Conservation (phyloP, 2,113 vertebrate species). For the Oreochromis spilurus region DNA sequence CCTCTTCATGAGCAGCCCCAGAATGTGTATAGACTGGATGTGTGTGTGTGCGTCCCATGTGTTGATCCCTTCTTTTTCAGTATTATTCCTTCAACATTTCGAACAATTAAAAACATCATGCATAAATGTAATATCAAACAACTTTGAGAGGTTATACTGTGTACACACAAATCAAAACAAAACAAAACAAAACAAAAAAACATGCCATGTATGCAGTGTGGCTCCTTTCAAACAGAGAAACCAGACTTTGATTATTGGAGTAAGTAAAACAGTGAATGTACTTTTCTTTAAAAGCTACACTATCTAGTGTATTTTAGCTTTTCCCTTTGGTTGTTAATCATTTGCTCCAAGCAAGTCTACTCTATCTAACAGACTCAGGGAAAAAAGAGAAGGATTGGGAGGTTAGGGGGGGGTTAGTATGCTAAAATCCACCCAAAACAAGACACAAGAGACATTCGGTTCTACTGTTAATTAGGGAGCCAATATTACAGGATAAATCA, state of each 20-base stretch:
- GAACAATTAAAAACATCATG: background rate
- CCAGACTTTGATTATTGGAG: background rate
- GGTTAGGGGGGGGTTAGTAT: slow-evolving; percentile 54
- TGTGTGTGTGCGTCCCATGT: slow-evolving; percentile 23
- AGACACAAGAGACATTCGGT: slow-evolving; percentile 61
- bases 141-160: background rate
- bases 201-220: background rate
- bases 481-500: slow-evolving; percentile 73
- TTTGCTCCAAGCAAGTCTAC: slow-evolving; percentile 54
- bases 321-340: slow-evolving; percentile 59
- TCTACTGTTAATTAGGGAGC: slow-evolving; percentile 70
- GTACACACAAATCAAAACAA: background rate
- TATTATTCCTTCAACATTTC: background rate
- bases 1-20: slow-evolving; percentile 34
- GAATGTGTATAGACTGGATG: slow-evolving; percentile 12
- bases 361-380: slow-evolving; percentile 39
- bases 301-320: slow-evolving; percentile 30
- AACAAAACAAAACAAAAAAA: background rate
- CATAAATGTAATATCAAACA: background rate
- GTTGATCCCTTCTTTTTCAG: background rate
- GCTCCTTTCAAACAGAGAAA: background rate
- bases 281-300: slow-evolving; percentile 38
- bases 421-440: slow-evolving; percentile 64
- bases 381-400: slow-evolving; percentile 11
- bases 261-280: background rate